Evolutionary conservation across 2,113 vertebrate genomes (phyloP), one percentile per base, ranked within the genome.

Genomic region (Protobothrops flavoviridis): DNA sequence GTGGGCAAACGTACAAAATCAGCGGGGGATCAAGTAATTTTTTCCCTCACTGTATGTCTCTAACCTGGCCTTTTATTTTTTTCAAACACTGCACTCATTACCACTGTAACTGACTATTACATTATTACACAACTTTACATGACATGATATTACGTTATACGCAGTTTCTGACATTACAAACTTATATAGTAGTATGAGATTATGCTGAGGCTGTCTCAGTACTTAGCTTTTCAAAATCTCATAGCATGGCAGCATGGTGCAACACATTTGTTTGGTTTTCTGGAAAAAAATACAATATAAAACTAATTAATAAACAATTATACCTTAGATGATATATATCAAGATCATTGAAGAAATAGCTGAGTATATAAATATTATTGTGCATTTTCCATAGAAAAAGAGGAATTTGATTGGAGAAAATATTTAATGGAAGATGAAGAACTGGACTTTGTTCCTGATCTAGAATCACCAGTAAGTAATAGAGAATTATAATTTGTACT

Each of bases 341-440:
- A 93, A 94, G 93, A 3, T 91, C 0, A 48, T 87, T 92, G 43
- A 90, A 92, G 23, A 94, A 2, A 8, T 94, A 87, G 52, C 91
- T 90, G 90, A 26, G 92, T 93, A 64, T 2, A 3, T 85, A 23
- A 52, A 87, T 33, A 4, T 93, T 87, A 93, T 94, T 95, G 91
- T 45, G 94, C 95, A 91, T 45, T 94, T 95, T 86, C 97, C 99
- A 99, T 98, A 96, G 98, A 98, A 94, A 97, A 98, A 95, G 98
- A 99, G 96, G 96, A 96, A 94, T 99, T 99, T 97, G 98, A 99
- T 90, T 99, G 99, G 99, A 98, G 96, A n/a, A 98, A 98, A 94
- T 99, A 99, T 96, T 96, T 99, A 94, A 98, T 98, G 98, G 99
- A 99, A 97, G 99, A 98, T 89, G 99, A 99, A 97, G 99, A 99